Percentiles rank a stretch among this genome's conserved stretches.
These are phyloP conservation scores for Cantharis nigra DNA, from an alignment of 2,888 invertebrate species.

Conservation along the genomic window DNA sequence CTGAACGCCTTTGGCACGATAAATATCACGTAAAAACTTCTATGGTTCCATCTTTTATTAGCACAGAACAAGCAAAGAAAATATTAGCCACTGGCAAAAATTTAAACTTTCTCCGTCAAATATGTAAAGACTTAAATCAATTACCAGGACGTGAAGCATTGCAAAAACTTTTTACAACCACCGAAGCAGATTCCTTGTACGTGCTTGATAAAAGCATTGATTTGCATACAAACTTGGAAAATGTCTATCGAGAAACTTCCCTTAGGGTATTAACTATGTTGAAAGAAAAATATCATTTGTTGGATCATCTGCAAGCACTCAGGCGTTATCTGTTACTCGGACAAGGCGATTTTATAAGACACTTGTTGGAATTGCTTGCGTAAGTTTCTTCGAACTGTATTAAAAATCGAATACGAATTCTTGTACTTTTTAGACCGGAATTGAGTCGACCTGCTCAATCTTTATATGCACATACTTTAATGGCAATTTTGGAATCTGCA, in stretches of 20 bases:
- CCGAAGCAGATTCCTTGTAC: slow-evolving; percentile 65
- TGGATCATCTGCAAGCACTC: slow-evolving; percentile 90
- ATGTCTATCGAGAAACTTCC: slow-evolving; percentile 86
- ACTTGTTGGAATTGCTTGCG: slow-evolving; percentile 90
- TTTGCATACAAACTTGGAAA: slow-evolving; percentile 80
- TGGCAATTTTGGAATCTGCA: slow-evolving; percentile 82
- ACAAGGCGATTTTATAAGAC: slow-evolving; percentile 95
- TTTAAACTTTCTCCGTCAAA: slow-evolving; percentile 91
- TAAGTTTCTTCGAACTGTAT: slow-evolving; percentile 58
- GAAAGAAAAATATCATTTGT: slow-evolving; percentile 83
- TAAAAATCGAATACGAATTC: neutral
- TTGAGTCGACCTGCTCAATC: slow-evolving; percentile 84
- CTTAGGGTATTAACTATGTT: slow-evolving; percentile 84
- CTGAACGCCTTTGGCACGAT: slow-evolving; percentile 92
- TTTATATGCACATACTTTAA: slow-evolving; percentile 86
- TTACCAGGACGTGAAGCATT: slow-evolving; percentile 65
- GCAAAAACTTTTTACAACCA: slow-evolving; percentile 60
- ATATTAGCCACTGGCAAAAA: slow-evolving; percentile 94
- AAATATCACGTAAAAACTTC: slow-evolving; percentile 86
- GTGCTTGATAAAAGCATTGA: slow-evolving; percentile 73
- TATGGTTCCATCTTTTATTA: slow-evolving; percentile 93
- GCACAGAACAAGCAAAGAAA: slow-evolving; percentile 81
- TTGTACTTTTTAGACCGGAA: slow-evolving; percentile 68
- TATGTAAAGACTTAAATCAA: slow-evolving; percentile 82
- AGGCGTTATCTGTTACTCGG: slow-evolving; percentile 88